These are phyloP conservation scores for Drosophila sp. DNA, from an alignment of 1,140 invertebrate species.

Conservation along the genomic window DNA sequence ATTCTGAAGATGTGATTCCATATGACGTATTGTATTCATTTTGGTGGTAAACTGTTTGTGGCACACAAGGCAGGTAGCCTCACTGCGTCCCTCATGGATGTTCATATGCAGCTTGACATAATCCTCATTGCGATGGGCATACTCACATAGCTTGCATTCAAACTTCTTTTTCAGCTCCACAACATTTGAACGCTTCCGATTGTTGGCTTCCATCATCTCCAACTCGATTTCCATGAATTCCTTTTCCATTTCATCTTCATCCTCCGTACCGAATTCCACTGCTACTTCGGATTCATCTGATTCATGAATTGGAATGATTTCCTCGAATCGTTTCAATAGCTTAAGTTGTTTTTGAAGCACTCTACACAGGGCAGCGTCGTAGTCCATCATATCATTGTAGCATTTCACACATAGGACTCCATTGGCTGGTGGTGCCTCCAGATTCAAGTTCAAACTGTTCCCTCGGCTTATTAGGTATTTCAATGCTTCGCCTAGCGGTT, in stretches of 20 bases:
- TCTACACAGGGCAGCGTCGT: background rate
- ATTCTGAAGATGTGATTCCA: background rate
- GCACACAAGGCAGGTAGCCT: background rate
- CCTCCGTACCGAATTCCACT: background rate
- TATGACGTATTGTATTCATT: slow-evolving; percentile 5
- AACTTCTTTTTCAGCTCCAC: background rate
- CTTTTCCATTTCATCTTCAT: background rate
- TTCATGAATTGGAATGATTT: background rate
- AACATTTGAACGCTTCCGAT: background rate
- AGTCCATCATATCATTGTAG: slow-evolving; percentile 4
- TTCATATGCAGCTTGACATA: slow-evolving; percentile 1
- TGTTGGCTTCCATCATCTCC: background rate
- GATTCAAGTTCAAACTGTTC: background rate
- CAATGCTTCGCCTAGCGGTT: background rate
- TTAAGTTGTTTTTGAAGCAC: background rate
- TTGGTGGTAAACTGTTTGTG: background rate
- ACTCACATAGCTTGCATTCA: background rate
- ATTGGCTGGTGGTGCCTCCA: background rate
- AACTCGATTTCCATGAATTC: background rate
- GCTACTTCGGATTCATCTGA: background rate
- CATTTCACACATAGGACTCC: background rate
- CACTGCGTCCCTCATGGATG: background rate
- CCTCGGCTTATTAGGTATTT: background rate
- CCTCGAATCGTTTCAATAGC: background rate
- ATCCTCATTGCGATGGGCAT: background rate